These are phyloP conservation scores for Phorcus lineatus DNA, from an alignment of 2,888 invertebrate genomes.

Conservation along the genomic window DNA sequence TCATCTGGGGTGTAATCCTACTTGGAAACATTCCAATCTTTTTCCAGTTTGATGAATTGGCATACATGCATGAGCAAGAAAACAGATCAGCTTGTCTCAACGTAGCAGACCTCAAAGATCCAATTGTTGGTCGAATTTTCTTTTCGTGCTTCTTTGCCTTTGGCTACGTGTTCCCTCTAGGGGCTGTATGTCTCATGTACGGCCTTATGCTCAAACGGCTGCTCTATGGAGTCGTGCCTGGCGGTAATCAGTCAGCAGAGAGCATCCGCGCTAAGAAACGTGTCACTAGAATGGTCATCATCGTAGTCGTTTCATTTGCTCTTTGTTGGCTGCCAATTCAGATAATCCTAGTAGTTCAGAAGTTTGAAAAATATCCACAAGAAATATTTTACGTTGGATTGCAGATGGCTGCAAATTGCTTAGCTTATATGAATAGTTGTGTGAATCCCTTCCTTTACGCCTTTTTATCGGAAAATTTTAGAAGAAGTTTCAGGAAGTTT, in stretches of 20 bases:
- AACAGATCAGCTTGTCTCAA: conserved; percentile 64
- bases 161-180: conserved; percentile 91
- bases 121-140: conserved; percentile 43
- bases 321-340: conserved; percentile 96
- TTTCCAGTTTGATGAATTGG: conserved; percentile 56
- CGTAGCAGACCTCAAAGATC: conserved; percentile 31
- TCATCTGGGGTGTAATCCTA: conserved; percentile 87
- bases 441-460: conserved; percentile 96
- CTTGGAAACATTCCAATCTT: conserved; percentile 70
- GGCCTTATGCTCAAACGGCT: conserved; percentile 91
- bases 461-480: conserved; percentile 94
- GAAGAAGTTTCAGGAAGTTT: conserved; percentile 85
- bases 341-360: conserved; percentile 82
- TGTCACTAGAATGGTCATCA: conserved; percentile 93
- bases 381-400: conserved; percentile 77
- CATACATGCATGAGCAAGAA: conserved; percentile 74
- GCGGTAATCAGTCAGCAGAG: conserved; percentile 85
- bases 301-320: conserved; percentile 93
- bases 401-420: conserved; percentile 72
- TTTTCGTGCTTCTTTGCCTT: conserved; percentile 83
- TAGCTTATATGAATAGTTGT: conserved; percentile 94
- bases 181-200: conserved; percentile 90
- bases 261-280: conserved; percentile 89
- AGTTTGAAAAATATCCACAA: conserved; percentile 83
- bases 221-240: conserved; percentile 85